Conservation (phyloP, 1,140 invertebrate genomes). For the Cyrtorhinus lividipennis region DNA sequence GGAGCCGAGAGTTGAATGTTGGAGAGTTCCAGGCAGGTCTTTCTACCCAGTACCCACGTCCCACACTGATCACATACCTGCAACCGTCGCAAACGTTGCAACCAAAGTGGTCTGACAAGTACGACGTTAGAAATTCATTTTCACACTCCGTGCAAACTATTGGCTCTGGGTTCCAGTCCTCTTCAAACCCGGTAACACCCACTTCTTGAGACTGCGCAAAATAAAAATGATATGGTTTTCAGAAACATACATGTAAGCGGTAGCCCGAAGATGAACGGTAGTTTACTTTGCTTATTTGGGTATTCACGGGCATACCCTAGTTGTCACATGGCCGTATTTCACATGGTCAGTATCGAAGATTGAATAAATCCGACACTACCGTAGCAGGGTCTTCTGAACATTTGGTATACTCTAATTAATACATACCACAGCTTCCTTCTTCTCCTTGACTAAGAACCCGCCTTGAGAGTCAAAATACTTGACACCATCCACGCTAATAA, state of each 20-base stretch:
- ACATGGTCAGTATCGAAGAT: too few relatives aligned
- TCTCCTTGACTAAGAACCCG: constrained; percentile 71
- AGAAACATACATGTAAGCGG: too few relatives aligned
- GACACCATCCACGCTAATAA: constrained; percentile 45
- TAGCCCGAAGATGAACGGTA: too few relatives aligned
- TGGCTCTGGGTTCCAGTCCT: not conserved
- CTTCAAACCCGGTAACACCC: constrained; percentile 7
- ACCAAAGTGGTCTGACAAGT: constrained; percentile 67
- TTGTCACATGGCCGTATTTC: too few relatives aligned
- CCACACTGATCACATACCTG: constrained; percentile 41
- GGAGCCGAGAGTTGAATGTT: too few relatives aligned
- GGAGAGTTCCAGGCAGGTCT: not conserved
- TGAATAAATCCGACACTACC: too few relatives aligned
- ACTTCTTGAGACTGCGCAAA: too few relatives aligned
- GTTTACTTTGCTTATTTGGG: too few relatives aligned
- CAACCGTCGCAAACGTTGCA: constrained; percentile 74
- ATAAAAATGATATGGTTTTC: too few relatives aligned
- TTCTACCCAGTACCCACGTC: not conserved
- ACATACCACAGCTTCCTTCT: constrained; percentile 30
- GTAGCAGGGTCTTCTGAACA: constrained; percentile 25
- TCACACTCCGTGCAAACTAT: constrained; percentile 66
- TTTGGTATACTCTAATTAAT: too few relatives aligned
- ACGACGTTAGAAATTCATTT: constrained; percentile 67
- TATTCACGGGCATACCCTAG: too few relatives aligned
- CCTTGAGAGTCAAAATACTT: constrained; percentile 69